Evolutionary conservation across 2,113 vertebrate genomes (phyloP).

Genomic region (Myrmecobius fasciatus): DNA sequence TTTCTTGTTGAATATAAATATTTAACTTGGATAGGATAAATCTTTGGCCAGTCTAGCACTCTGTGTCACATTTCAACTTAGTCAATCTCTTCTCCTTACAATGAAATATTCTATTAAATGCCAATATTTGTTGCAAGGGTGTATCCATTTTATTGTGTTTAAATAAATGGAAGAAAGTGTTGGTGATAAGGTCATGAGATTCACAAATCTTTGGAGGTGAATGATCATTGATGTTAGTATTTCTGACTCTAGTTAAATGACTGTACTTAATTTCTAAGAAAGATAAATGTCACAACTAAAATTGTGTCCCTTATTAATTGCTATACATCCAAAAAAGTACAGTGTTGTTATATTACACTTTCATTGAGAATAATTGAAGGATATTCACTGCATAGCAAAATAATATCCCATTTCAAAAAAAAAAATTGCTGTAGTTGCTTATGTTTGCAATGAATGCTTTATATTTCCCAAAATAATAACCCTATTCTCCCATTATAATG

Average conservation of each 20-base stretch:
- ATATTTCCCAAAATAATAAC: constrained; percentile 68
- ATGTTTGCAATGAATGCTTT: constrained; percentile 22
- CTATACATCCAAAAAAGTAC: background rate
- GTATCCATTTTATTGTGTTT: too few relatives aligned
- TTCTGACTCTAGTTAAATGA: constrained; percentile 9
- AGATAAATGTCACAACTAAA: constrained; percentile 5
- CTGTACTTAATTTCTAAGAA: constrained; percentile 14
- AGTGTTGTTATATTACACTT: constrained; percentile 32
- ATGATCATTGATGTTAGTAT: too few relatives aligned
- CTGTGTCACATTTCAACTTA: too few relatives aligned
- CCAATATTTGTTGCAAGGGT: too few relatives aligned
- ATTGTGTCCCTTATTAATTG: constrained; percentile 15
- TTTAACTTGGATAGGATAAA: too few relatives aligned
- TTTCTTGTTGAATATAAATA: too few relatives aligned
- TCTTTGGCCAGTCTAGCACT: too few relatives aligned
- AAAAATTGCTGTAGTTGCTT: constrained; percentile 26
- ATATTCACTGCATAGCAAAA: constrained; percentile 10
- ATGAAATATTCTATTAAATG: too few relatives aligned
- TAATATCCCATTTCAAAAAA: background rate
- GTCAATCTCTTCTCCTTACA: too few relatives aligned
- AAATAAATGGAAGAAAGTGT: too few relatives aligned
- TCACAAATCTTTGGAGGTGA: too few relatives aligned
- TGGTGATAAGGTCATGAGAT: too few relatives aligned
- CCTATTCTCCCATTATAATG: constrained; percentile 52
- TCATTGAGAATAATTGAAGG: constrained; percentile 24